phyloP scores from a whole-genome alignment of 2,888 invertebrate genomes.

The Trisateles emortualis region DNA sequence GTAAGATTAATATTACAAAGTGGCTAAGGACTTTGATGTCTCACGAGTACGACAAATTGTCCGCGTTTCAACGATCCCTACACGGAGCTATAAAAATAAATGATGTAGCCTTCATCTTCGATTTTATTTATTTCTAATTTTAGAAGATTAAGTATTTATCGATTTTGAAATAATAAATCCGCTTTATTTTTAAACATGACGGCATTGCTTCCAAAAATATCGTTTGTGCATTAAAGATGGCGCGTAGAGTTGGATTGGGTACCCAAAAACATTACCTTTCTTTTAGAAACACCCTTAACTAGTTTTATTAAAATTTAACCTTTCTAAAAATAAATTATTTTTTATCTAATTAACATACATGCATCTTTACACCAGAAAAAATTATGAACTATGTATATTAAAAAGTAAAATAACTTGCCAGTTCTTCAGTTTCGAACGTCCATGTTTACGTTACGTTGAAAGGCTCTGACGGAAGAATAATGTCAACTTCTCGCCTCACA shows the following conservation, averaged over 20 bases:
- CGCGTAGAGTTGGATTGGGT: no score
- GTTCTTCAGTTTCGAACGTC: slow-evolving; percentile 17
- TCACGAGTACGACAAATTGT: slow-evolving; percentile 73
- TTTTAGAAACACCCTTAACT: no score
- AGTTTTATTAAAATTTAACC: no score
- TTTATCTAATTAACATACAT: no score
- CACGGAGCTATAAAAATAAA: slow-evolving; percentile 24
- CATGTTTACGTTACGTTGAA: slow-evolving; percentile 35
- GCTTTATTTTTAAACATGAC: neutral
- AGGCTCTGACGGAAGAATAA: slow-evolving; percentile 59
- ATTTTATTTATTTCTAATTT: neutral
- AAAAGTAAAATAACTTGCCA: slow-evolving; percentile 13
- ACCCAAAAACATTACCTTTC: no score
- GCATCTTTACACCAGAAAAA: no score
- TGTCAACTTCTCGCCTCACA: slow-evolving; percentile 61
- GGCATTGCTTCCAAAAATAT: no score
- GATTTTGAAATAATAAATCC: neutral
- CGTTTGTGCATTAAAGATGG: no score
- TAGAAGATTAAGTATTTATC: neutral
- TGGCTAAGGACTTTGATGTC: slow-evolving; percentile 70
- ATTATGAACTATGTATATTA: neutral
- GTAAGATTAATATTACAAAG: slow-evolving; percentile 71
- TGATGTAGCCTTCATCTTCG: neutral
- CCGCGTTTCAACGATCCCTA: slow-evolving; percentile 40
- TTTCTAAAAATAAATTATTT: no score